phyloP scores from a whole-genome alignment of 2,888 invertebrate species.

The Polydrusus tereticollis region DNA sequence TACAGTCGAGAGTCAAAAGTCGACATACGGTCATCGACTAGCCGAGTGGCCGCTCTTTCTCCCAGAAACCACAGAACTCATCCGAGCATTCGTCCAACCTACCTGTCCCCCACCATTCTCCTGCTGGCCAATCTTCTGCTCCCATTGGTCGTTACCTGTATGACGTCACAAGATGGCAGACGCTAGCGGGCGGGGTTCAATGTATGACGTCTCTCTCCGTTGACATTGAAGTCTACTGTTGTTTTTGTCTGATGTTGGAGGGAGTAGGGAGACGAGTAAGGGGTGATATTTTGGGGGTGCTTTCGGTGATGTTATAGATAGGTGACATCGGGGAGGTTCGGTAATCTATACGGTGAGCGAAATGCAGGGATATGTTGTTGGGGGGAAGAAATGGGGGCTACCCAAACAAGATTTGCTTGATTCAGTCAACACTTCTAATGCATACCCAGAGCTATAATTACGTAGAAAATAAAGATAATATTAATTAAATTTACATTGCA shows the following conservation, averaged over 20 bases:
- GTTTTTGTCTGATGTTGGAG: constrained; percentile 20
- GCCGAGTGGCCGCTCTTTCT: constrained; percentile 30
- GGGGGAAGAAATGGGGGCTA: neutral
- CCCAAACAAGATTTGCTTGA: too few species aligned
- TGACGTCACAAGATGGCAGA: constrained; percentile 66
- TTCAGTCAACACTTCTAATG: too few species aligned
- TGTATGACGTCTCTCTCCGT: constrained; percentile 32
- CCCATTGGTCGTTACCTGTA: constrained; percentile 54
- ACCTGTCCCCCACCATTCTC: constrained; percentile 48
- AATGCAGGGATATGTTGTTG: neutral
- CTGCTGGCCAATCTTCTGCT: constrained; percentile 53
- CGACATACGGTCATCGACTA: constrained; percentile 44
- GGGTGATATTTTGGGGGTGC: constrained; percentile 19
- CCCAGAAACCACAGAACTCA: constrained; percentile 25
- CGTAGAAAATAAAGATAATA: too few species aligned
- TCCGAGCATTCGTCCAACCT: constrained; percentile 27
- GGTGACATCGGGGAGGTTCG: neutral
- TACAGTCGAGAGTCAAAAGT: constrained; percentile 33
- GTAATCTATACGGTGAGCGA: constrained; percentile 12
- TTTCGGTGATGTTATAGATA: constrained; percentile 8
- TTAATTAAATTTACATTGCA: too few species aligned
- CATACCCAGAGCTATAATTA: too few species aligned
- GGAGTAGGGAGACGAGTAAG: neutral
- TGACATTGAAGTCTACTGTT: constrained; percentile 38
- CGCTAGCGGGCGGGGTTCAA: constrained; percentile 47